Conservation (phyloP, 2,888 invertebrate species). For the Drosophila multiciliata region DNA sequence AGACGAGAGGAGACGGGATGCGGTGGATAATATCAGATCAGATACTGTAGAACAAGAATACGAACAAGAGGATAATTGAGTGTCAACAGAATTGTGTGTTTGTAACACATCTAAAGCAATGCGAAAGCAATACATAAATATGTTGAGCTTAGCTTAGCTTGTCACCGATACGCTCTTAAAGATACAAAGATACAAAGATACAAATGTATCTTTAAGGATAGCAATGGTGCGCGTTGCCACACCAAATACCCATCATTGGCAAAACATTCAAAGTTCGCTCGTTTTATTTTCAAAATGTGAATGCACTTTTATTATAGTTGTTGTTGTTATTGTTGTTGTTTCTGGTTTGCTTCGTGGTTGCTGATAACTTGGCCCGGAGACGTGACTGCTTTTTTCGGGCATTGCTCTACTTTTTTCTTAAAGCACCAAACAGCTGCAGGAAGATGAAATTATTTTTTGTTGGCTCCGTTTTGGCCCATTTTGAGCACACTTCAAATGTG, state of each 20-base stretch:
- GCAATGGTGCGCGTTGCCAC: conserved; percentile 10
- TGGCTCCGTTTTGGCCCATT: conserved; percentile 52
- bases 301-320: conserved; percentile 63
- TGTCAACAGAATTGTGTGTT: conserved; percentile 30
- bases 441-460: conserved; percentile 58
- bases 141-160: conserved; percentile 43
- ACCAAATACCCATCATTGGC: conserved; percentile 45
- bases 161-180: conserved; percentile 24
- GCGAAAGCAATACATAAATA: conserved; percentile 37
- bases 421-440: conserved; percentile 40
- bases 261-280: conserved; percentile 63
- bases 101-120: conserved; percentile 29
- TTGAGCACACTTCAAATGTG: conserved; percentile 24
- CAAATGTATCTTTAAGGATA: conserved; percentile 46
- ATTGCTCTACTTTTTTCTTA: conserved; percentile 56
- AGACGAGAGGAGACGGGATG: not conserved
- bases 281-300: conserved; percentile 74
- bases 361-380: conserved; percentile 21
- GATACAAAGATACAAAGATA: conserved; percentile 24
- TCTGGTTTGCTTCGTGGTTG: not conserved
- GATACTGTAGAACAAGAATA: conserved; percentile 34
- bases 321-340: conserved; percentile 30
- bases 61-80: conserved; percentile 54
- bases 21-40: conserved; percentile 1
- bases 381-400: conserved; percentile 60